phyloP scores from a whole-genome alignment of 2,113 vertebrate genomes.

The Labeo catla region DNA sequence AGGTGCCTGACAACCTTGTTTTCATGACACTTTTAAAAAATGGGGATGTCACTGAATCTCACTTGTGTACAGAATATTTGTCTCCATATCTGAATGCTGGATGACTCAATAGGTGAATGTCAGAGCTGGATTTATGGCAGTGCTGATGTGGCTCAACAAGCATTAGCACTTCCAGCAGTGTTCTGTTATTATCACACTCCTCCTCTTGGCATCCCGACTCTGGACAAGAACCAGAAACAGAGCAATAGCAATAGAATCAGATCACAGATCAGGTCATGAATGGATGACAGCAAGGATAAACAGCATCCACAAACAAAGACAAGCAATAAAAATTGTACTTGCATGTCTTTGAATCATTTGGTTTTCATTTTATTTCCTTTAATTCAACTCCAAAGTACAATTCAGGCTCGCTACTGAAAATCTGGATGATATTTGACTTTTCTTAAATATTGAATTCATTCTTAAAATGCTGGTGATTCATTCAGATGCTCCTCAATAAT shows the following conservation, averaged over 20 bases:
- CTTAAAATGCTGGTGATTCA: background rate
- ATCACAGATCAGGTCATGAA: background rate
- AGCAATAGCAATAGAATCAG: background rate
- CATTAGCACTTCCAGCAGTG: slow-evolving; percentile 17
- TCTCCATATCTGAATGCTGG: background rate
- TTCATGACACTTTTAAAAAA: background rate
- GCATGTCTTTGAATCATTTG: background rate
- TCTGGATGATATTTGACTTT: background rate
- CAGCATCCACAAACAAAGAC: background rate
- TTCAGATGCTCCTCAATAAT: background rate
- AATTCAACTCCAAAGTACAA: background rate
- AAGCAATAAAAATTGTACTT: background rate
- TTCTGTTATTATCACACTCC: background rate
- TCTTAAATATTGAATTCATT: background rate
- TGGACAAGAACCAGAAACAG: background rate
- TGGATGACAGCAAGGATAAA: background rate
- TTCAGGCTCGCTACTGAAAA: background rate
- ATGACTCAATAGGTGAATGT: background rate
- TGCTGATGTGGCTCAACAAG: slow-evolving; percentile 33
- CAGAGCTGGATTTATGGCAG: background rate
- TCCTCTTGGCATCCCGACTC: background rate
- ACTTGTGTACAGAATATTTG: background rate
- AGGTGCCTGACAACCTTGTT: too few relatives aligned
- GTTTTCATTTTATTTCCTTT: background rate
- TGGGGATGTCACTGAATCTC: background rate